Percentiles rank a stretch among this genome's conserved stretches.
Conservation (phyloP, 2,888 invertebrate species). For the Eupithecia subumbrata region DNA sequence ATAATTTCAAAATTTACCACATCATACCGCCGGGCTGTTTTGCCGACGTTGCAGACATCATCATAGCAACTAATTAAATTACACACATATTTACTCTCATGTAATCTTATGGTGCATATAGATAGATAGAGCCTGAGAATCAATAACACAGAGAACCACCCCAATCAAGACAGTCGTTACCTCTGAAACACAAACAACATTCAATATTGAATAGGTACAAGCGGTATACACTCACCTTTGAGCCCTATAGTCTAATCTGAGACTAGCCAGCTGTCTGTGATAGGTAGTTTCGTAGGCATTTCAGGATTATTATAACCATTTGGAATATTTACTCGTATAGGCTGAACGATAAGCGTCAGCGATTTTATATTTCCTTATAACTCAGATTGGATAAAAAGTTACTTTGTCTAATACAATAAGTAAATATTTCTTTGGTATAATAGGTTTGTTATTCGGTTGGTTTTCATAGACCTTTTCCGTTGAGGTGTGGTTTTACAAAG, state of each 20-base stretch:
- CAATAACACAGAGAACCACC: neutral
- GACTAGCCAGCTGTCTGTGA: constrained; percentile 9
- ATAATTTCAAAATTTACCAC: too few relatives aligned
- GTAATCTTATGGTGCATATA: too few relatives aligned
- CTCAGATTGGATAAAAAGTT: neutral
- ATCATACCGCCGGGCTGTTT: too few relatives aligned
- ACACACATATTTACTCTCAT: too few relatives aligned
- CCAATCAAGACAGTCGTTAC: neutral
- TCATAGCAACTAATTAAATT: too few relatives aligned
- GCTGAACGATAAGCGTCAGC: neutral
- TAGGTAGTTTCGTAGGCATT: constrained; percentile 9
- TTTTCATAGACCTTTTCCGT: neutral
- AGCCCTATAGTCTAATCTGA: constrained; percentile 17
- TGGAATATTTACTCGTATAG: constrained; percentile 7
- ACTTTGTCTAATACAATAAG: neutral
- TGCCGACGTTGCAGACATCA: too few relatives aligned
- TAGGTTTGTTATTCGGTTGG: neutral
- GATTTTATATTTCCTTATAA: neutral
- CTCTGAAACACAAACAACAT: neutral
- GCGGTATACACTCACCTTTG: constrained; percentile 1
- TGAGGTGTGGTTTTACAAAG: neutral
- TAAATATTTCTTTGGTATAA: too few relatives aligned
- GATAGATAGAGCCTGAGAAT: neutral
- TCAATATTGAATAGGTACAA: constrained; percentile 7
- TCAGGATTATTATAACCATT: constrained; percentile 27